Evolutionary conservation across 2,797 vertebrate species (phyloP).

Genomic region (Hybognathus amarus): DNA sequence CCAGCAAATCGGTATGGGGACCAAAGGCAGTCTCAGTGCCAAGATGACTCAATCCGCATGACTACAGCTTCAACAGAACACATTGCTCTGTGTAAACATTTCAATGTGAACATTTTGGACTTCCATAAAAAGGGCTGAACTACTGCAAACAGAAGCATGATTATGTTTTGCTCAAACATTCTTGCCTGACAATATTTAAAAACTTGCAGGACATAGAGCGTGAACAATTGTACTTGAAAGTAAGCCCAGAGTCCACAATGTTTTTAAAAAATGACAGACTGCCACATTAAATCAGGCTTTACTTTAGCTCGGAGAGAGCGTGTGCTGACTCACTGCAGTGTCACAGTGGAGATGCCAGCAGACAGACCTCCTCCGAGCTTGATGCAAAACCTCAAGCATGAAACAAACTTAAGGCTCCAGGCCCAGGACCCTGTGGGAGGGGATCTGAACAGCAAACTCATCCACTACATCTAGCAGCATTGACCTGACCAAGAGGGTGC

Average conservation of each 20-base stretch:
- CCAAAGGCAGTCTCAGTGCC: constrained; percentile 75
- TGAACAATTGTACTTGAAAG: background rate
- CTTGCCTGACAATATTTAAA: background rate
- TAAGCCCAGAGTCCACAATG: background rate
- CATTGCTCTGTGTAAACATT: constrained; percentile 3
- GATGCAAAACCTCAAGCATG: constrained; percentile 80
- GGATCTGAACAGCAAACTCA: constrained; percentile 73
- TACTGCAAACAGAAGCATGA: constrained; percentile 6
- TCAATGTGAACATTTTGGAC: background rate
- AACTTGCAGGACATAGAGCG: background rate
- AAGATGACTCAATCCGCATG: constrained; percentile 67
- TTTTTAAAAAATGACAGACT: background rate
- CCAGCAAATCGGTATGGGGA: constrained; percentile 74
- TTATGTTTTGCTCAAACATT: constrained; percentile 12
- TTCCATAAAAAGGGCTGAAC: constrained; percentile 3
- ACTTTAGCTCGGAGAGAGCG: constrained; percentile 28
- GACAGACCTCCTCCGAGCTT: constrained; percentile 81
- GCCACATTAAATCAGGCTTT: constrained; percentile 17
- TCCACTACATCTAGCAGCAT: constrained; percentile 82
- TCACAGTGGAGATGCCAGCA: constrained; percentile 77
- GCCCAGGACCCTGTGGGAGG: constrained; percentile 63
- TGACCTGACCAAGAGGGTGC: constrained; percentile 69
- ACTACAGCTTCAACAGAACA: constrained; percentile 67
- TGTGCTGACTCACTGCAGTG: constrained; percentile 75
- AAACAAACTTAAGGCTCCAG: constrained; percentile 74